Evolutionary conservation across 1,140 invertebrate genomes (phyloP), one percentile per base, ranked within the genome.

Genomic region (Eufriesea mexicana): DNA sequence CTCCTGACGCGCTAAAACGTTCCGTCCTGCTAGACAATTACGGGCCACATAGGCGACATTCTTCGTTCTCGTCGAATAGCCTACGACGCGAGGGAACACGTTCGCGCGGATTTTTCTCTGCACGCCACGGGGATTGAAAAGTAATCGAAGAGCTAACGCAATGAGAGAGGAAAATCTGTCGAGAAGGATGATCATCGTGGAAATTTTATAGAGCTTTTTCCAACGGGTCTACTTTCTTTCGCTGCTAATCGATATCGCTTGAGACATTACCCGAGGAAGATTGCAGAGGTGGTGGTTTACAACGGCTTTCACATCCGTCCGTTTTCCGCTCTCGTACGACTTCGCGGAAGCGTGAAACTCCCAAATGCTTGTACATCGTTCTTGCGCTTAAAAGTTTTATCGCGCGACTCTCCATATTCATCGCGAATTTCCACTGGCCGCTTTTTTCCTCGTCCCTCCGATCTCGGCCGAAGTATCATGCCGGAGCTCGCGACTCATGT

Each of bases 261-360:
- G 88, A 92, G 86, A 89, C 89, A 91, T 89, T 90, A 90, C 73
- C 85, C 59, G 84, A 79, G 73, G 76, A 91, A 90, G 89, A 92
- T 92, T 86, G 85, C 83, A 84, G 45, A 54, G 35, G 51, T 78
- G 59, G 74, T 10, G 74, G 49, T 89, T 89, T 86, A 89, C 82
- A 86, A 55, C 77, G 83, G 54, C 79, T 84, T 89, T 90, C 84
- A 90, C 79, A 85, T 87, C 49, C 73, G 77, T 59, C 67, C 57
- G 55, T 82, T 90, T 91, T 86, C 83, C 84, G 77, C 64, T 51
- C 79, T 57, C 78, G 59, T 71, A 84, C 85, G 78, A 74, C 85
- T 91, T 91, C 89, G 79, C 77, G 84, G 86, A 90, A 90, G 73
- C 74, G 75, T 83, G 68, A 87, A 90, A 89, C 88, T 73, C 28